Conservation (phyloP, 2,797 vertebrate species). For the Ctenosaura bakeri region DNA sequence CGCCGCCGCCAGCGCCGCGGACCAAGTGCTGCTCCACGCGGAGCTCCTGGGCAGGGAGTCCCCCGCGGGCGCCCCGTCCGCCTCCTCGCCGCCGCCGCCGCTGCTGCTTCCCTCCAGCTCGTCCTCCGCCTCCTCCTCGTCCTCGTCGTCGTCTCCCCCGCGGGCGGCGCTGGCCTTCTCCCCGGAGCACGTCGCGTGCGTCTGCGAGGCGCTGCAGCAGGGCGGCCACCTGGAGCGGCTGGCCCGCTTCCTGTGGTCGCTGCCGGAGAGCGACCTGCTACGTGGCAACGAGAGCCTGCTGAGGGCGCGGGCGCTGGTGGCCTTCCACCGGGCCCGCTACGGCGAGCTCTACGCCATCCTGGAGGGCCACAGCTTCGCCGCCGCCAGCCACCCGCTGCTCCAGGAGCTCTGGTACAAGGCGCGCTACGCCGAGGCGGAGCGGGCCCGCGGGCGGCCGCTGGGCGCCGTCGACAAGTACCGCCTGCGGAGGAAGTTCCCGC, state of each 20-base stretch:
- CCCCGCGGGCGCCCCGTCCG: constrained; percentile 47
- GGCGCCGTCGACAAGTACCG: constrained; percentile 99
- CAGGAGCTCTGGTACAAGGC: constrained; percentile 99
- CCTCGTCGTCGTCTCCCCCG: constrained; percentile 80
- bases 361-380: constrained; percentile 97
- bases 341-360: constrained; percentile 97
- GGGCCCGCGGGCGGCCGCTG: constrained; percentile 95
- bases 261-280: constrained; percentile 96
- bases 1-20: constrained; percentile 52
- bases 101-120: too few species aligned
- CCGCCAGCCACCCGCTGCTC: constrained; percentile 94
- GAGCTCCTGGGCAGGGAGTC: constrained; percentile 90
- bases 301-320: constrained; percentile 96
- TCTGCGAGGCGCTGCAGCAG: constrained; percentile 98
- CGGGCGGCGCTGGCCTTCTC: constrained; percentile 95
- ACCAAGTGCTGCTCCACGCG: constrained; percentile 87
- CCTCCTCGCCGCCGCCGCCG: constrained; percentile 47
- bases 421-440: constrained; percentile 97
- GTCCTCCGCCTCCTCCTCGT: not conserved
- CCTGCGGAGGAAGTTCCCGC: constrained; percentile 95
- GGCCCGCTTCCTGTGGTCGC: constrained; percentile 97
- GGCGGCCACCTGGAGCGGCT: constrained; percentile 98
- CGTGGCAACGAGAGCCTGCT: constrained; percentile 98
- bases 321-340: constrained; percentile 96
- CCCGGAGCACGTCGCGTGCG: constrained; percentile 97